Evolutionary conservation across 1,140 invertebrate genomes (phyloP).

Genomic region (Sminthurides bifidus): DNA sequence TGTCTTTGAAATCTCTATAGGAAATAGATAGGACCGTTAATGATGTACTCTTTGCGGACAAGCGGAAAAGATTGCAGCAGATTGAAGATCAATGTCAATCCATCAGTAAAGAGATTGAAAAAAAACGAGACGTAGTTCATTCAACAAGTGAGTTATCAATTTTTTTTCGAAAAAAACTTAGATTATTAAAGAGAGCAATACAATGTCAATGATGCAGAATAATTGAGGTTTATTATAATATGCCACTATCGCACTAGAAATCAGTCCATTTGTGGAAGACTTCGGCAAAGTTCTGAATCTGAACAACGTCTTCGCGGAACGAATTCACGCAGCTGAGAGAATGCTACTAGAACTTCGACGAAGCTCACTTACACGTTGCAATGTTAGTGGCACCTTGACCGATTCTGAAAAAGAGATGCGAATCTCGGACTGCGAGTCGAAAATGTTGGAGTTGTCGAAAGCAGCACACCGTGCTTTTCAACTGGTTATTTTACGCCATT

Average conservation of each 20-base stretch:
- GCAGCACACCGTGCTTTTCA: conserved; percentile 4
- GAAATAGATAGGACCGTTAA: not conserved
- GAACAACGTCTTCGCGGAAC: not conserved
- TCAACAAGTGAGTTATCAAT: not conserved
- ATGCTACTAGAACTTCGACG: not conserved
- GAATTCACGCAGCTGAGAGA: not conserved
- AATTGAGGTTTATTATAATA: too few relatives aligned
- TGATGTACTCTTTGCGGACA: not conserved
- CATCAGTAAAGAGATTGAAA: not conserved
- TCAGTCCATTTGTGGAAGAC: too few relatives aligned
- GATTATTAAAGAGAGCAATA: not conserved
- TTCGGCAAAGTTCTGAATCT: not conserved
- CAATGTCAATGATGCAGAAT: not conserved
- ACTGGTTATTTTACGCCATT: not conserved
- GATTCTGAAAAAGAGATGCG: not conserved
- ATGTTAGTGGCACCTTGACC: not conserved
- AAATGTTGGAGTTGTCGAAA: not conserved
- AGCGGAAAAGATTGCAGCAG: not conserved
- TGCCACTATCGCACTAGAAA: too few relatives aligned
- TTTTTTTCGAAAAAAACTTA: too few relatives aligned
- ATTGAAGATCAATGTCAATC: not conserved
- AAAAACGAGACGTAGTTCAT: not conserved
- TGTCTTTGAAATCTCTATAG: not conserved
- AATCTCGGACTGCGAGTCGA: not conserved
- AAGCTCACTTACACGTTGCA: not conserved